Base-by-base conservation (phyloP, 30 jellyfish, hydroid and myxozoan genomes). In the Aurelia aurita region DNA sequence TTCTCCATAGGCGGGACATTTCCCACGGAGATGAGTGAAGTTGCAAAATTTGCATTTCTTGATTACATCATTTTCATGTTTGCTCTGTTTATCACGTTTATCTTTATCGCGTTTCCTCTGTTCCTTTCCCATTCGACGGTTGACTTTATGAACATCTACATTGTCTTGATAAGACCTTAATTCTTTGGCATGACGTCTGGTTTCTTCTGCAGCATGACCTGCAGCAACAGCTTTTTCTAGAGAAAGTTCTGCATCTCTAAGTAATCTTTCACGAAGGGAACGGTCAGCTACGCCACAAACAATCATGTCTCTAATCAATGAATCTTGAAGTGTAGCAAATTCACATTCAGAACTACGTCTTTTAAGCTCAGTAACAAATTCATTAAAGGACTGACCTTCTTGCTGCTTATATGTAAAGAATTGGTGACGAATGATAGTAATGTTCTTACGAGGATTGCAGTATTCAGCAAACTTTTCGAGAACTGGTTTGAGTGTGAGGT, bases 161-260 rank as follows among this genome's bases (percentile, higher is more conserved):
- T 72, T 72, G 77, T 72, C 85, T 72, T 39, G 77, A 21, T 34
- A 72, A 34, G 76, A 47, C 77, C 53, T 74, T 20, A 74, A 53
- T 74, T 74, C 86, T 74, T 74, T 74, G 77, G 86, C 86, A 74
- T 74, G 86, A 74, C 77, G 51, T 44, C 76, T 23, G 60, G 89
- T 80, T 80, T 80, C 90, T 69, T 63, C 90, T 62, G 83, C 85
- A 64, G 83, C 90, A 62, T 80, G 84, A 62, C 73, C 73, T 23
- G 54, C 85, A 62, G 72, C 85, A 34, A 80, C 43, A 62, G 90
- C 85, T 29, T 34, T 58, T 62, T 80, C 85, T 69, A 80, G 58
- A 10, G 85, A 32, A 20, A 29, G 68, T 18, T 80, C 85, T 62
- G 82, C 72, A 62, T 80, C 84, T 55, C 83, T 45, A 45, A 60